Evolutionary conservation across 1,140 invertebrate species (phyloP).

Genomic region (Sitodiplosis mosellana): DNA sequence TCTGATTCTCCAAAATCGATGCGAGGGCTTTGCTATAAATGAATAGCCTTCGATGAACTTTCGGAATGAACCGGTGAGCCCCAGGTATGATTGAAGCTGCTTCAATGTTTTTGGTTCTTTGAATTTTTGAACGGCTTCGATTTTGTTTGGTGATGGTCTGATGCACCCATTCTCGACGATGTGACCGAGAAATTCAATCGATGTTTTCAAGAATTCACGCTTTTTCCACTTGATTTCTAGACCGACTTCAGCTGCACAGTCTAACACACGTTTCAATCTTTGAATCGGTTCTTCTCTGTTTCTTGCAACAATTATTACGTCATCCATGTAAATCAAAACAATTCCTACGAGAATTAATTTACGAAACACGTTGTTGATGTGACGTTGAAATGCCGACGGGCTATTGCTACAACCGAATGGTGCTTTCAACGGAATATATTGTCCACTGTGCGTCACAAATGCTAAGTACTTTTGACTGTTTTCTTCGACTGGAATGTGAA

Average conservation of each 20-base stretch:
- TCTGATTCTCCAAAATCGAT: too few species aligned
- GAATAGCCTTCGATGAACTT: too few species aligned
- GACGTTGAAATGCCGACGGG: slow-evolving; percentile 17
- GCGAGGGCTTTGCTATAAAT: too few species aligned
- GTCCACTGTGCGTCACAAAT: slow-evolving; percentile 15
- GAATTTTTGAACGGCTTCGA: slow-evolving; percentile 18
- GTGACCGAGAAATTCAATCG: slow-evolving; percentile 20
- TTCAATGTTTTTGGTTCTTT: too few species aligned
- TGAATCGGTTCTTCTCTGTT: slow-evolving; percentile 3
- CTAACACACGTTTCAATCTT: slow-evolving; percentile 10
- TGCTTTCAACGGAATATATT: slow-evolving; percentile 10
- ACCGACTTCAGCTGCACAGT: slow-evolving; percentile 14
- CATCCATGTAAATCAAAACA: slow-evolving; percentile 7
- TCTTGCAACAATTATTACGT: slow-evolving; percentile 3
- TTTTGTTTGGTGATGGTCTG: slow-evolving; percentile 13
- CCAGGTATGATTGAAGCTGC: too few species aligned
- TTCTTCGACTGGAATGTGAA: slow-evolving; percentile 14
- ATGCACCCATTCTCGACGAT: slow-evolving; percentile 9
- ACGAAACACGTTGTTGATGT: slow-evolving; percentile 21
- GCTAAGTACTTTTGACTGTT: slow-evolving; percentile 13
- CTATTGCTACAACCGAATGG: slow-evolving; percentile 15
- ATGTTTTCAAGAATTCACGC: slow-evolving; percentile 12
- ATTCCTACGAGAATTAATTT: slow-evolving; percentile 5
- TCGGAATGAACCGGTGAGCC: too few species aligned
- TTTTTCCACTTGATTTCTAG: slow-evolving; percentile 23